These are phyloP conservation scores for Cheiracanthium punctorium DNA, from an alignment of 2,888 invertebrate genomes.

Conservation along the genomic window DNA sequence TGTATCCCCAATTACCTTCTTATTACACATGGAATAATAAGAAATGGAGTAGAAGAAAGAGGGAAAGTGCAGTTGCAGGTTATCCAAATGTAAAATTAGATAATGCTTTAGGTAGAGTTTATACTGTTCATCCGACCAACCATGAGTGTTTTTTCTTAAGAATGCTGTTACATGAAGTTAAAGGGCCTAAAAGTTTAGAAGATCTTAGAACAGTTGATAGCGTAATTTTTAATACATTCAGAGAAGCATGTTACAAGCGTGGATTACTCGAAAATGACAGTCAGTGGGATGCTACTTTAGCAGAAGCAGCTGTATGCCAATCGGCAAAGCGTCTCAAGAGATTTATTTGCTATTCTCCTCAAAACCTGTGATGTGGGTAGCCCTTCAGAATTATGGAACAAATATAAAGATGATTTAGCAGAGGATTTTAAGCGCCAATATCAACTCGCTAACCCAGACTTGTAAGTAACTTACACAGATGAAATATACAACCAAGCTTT, in stretches of 20 bases:
- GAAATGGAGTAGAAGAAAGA: background rate
- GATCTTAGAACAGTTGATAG: background rate
- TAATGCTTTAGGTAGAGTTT: constrained; percentile 2
- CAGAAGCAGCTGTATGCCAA: background rate
- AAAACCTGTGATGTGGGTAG: background rate
- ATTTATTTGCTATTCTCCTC: background rate
- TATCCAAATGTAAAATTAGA: background rate
- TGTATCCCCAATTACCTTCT: background rate
- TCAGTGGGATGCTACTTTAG: background rate
- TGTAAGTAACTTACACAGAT: too few species aligned
- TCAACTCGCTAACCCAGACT: too few species aligned
- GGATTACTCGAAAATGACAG: background rate
- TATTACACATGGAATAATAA: background rate
- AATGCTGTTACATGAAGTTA: background rate
- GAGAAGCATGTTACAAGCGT: background rate
- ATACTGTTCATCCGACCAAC: constrained; percentile 22
- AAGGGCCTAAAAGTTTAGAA: background rate
- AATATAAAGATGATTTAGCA: background rate
- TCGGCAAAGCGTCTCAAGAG: background rate
- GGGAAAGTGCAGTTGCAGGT: background rate
- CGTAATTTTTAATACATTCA: background rate
- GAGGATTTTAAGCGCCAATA: background rate
- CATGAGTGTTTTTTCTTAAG: background rate
- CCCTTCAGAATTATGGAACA: background rate
- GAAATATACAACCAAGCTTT: too few species aligned